Percentiles rank a stretch among this genome's conserved stretches.
phyloP scores from a whole-genome alignment of 2,797 vertebrate species.

The Galagoides demidoff region DNA sequence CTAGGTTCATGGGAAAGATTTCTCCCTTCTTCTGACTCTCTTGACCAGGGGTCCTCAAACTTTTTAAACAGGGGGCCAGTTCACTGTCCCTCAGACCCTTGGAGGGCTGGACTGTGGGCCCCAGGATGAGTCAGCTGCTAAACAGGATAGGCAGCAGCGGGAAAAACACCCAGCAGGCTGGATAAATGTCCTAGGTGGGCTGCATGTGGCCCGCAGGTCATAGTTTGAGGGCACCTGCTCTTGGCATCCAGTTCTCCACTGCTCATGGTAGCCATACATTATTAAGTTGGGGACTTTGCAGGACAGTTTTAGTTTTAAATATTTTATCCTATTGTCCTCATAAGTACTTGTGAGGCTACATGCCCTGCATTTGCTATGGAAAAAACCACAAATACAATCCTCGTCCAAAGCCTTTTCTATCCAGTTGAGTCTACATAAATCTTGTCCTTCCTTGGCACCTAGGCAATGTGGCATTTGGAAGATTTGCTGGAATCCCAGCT shows the following conservation, averaged over 20 bases:
- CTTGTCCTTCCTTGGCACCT: slow-evolving; percentile 46
- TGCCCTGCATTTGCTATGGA: slow-evolving; percentile 66
- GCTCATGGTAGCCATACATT: slow-evolving; percentile 25
- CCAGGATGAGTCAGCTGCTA: no score
- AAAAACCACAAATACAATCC: slow-evolving; percentile 55
- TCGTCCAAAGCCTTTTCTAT: slow-evolving; percentile 70
- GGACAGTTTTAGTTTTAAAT: slow-evolving; percentile 59
- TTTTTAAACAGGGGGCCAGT: no score
- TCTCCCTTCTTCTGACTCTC: slow-evolving; percentile 31
- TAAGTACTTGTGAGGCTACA: slow-evolving; percentile 64
- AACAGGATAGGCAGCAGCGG: no score
- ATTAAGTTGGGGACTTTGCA: slow-evolving; percentile 57
- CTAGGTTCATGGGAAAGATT: neutral
- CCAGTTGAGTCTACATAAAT: slow-evolving; percentile 64
- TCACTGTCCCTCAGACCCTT: no score
- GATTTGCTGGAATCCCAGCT: slow-evolving; percentile 46
- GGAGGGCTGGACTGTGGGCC: no score
- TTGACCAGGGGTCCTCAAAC: no score
- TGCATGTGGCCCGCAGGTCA: no score
- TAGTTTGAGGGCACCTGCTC: no score
- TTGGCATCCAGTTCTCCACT: slow-evolving; percentile 19
- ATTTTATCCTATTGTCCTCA: slow-evolving; percentile 67
- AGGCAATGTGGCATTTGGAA: slow-evolving; percentile 30
- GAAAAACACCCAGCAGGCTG: no score
- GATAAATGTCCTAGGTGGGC: no score